Conservation (phyloP, 2,797 vertebrate species). For the Pelobates cultripes region DNA sequence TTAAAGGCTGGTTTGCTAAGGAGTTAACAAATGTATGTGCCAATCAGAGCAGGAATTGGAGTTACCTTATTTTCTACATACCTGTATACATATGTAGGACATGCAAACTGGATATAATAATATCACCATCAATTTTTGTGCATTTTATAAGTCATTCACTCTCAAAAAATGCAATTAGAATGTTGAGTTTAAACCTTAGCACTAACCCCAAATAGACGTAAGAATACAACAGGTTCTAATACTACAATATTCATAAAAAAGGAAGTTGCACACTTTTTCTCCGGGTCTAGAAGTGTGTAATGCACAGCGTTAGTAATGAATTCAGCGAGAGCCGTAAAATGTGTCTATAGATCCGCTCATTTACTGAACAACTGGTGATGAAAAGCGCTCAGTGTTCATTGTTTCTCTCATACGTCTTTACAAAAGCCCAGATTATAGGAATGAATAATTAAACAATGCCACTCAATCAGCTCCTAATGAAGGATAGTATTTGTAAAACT, state of each 20-base stretch:
- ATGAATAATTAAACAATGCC: slow-evolving; percentile 41
- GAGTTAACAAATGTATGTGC: too few relatives aligned
- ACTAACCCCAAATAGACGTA: too few relatives aligned
- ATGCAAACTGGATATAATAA: too few relatives aligned
- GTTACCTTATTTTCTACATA: too few relatives aligned
- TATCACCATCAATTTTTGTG: too few relatives aligned
- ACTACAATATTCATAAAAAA: not conserved
- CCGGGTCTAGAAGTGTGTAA: not conserved
- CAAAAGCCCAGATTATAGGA: slow-evolving; percentile 47
- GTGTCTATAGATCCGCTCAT: slow-evolving; percentile 6
- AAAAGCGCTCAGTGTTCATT: slow-evolving; percentile 29
- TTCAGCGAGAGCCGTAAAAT: not conserved
- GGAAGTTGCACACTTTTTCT: not conserved
- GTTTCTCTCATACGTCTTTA: slow-evolving; percentile 31
- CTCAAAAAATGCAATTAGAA: too few relatives aligned
- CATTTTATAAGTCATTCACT: too few relatives aligned
- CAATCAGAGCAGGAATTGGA: too few relatives aligned
- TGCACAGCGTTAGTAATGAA: not conserved
- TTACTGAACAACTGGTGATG: slow-evolving; percentile 25
- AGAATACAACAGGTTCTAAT: too few relatives aligned
- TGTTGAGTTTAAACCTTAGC: too few relatives aligned
- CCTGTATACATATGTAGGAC: too few relatives aligned
- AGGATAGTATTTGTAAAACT: slow-evolving; percentile 33
- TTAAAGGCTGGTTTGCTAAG: too few relatives aligned
- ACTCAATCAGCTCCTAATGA: slow-evolving; percentile 39